Evolutionary conservation across 30 jellyfish, hydroid and myxozoan species (phyloP).

Genomic region (Cassiopea andromeda): DNA sequence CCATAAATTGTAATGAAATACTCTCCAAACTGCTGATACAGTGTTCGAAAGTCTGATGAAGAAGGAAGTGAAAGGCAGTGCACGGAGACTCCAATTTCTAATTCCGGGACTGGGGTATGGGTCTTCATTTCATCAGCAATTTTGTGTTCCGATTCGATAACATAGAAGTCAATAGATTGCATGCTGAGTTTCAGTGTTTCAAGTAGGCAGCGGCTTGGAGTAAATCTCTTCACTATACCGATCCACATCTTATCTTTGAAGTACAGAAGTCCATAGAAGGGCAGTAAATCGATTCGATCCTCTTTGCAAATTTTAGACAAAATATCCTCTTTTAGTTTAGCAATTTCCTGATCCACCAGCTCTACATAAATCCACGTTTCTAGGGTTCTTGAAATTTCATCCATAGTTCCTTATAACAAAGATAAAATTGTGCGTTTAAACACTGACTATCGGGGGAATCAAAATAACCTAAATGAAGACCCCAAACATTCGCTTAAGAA

Average conservation of each 20-base stretch:
- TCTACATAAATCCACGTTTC: constrained; percentile 8
- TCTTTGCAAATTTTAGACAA: constrained; percentile 4
- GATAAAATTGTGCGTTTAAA: not conserved
- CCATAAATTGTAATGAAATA: not conserved
- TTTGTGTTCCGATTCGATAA: constrained; percentile 8
- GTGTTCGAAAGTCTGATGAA: not conserved
- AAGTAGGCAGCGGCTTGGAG: not conserved
- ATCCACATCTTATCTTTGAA: constrained; percentile 56
- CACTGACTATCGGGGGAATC: no score
- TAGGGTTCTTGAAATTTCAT: not conserved
- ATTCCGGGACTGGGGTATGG: not conserved
- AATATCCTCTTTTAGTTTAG: not conserved
- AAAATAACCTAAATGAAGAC: no score
- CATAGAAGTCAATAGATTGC: not conserved
- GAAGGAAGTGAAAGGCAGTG: not conserved
- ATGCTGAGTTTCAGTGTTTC: not conserved
- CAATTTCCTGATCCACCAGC: constrained; percentile 33
- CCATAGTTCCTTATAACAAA: constrained; percentile 1
- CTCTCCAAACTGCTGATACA: not conserved
- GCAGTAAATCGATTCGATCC: constrained; percentile 30
- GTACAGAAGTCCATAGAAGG: constrained; percentile 35
- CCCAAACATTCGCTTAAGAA: no score
- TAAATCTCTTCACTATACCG: constrained; percentile 13
- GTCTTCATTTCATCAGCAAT: constrained; percentile 24
- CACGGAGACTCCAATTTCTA: not conserved